Evolutionary conservation across 2,888 invertebrate genomes (phyloP).

Genomic region (Drosophila subquinaria): DNA sequence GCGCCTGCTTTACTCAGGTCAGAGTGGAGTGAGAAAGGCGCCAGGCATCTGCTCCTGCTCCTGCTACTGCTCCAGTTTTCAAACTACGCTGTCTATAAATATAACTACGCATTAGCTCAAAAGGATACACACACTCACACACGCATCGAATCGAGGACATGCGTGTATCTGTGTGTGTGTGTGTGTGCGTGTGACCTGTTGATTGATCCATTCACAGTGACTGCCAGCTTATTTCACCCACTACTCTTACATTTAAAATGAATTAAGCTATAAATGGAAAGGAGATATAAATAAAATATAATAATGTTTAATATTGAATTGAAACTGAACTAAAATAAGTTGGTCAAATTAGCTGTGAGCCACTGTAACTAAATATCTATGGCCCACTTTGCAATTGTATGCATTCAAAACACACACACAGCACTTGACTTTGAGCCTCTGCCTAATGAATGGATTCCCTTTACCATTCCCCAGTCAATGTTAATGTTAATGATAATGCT

Average conservation of each 20-base stretch:
- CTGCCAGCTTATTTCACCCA: too few species aligned
- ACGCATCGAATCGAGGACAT: slow-evolving; percentile 3
- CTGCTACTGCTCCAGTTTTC: background rate
- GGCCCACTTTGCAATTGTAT: slow-evolving; percentile 8
- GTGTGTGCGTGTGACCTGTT: slow-evolving; percentile 60
- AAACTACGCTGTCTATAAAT: slow-evolving; percentile 58
- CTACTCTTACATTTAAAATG: too few species aligned
- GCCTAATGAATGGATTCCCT: slow-evolving; percentile 25
- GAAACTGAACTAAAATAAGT: too few species aligned
- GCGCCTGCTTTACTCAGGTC: slow-evolving; percentile 24
- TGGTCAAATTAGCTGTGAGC: too few species aligned
- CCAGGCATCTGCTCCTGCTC: slow-evolving; percentile 1
- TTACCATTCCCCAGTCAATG: slow-evolving; percentile 7
- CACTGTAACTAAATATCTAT: background rate
- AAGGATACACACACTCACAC: slow-evolving; percentile 18
- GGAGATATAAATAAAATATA: too few species aligned
- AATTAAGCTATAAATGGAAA: too few species aligned
- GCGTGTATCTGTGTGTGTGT: slow-evolving; percentile 5
- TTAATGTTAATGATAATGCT: slow-evolving; percentile 22
- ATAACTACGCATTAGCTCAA: slow-evolving; percentile 62
- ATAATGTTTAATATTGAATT: too few species aligned
- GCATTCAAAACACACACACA: slow-evolving; percentile 1
- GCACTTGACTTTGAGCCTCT: slow-evolving; percentile 23
- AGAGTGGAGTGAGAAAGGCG: slow-evolving; percentile 10
- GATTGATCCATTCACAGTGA: slow-evolving; percentile 40